Evolutionary conservation across 2,888 invertebrate species (phyloP), one percentile per base, ranked within the genome.

Genomic region (Electrophaes corylata): DNA sequence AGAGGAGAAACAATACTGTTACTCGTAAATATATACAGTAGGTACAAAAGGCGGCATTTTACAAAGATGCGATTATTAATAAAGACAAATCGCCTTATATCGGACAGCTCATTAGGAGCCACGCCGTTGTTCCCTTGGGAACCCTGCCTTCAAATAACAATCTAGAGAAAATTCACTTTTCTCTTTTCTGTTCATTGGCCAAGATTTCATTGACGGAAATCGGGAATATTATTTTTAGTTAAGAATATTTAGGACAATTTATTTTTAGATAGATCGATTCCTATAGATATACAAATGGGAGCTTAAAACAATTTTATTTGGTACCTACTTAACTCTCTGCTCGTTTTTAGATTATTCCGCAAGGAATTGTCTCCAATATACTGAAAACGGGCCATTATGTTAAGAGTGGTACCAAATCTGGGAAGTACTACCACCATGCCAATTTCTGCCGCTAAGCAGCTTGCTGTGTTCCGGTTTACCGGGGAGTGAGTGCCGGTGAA

Each of bases 21-120:
- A 26, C 23, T n/a, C n/a, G n/a, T 31, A 44, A 57, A 23, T 23
- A 23, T 23, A 23, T 23, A 23, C 23, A 23, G 23, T 23, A n/a
- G 23, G 6, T 48, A 50, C 46, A 19, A 26, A 52, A 55, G 46
- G 46, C 49, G 43, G 58, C 61, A 65, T 66, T 70, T 60, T 65
- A 64, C 60, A 63, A 65, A 66, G 65, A 56, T 51, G 60, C 60
- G 49, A 52, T 61, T 69, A 61, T 63, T 70, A 60, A 72, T 70
- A 72, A 66, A 71, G 69, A 80, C 73, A 78, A 81, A 84, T 78
- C 80, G 74, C 75, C 79, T 85, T 84, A 81, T 66, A 80, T 67
- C 64, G 62, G 66, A 61, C 63, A 57, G 68, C 69, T 84, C 76
- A 81, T 83, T 83, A 80, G 53, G 64, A 59, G 65, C 59, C 54